Conservation (phyloP, 2,888 invertebrate species). For the Malthinus flaveolus region DNA sequence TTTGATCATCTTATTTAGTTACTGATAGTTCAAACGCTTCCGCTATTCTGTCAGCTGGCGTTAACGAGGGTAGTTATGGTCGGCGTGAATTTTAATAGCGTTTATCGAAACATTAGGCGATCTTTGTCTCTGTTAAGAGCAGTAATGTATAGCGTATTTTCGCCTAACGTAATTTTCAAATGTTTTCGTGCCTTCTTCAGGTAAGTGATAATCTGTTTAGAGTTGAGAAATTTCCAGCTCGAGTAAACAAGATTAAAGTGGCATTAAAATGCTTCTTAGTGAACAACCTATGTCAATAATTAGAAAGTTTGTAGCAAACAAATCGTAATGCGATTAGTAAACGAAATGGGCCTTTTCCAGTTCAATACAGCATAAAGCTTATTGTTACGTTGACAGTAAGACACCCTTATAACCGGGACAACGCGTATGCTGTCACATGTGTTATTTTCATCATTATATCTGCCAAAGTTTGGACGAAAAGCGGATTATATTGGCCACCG, state of each 20-base stretch:
- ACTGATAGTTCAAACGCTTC: conserved; percentile 54
- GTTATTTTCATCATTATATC: conserved; percentile 56
- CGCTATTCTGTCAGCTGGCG: conserved; percentile 56
- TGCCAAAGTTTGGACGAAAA: conserved; percentile 50
- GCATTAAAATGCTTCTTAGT: conserved; percentile 30
- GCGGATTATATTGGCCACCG: conserved; percentile 52
- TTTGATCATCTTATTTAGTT: conserved; percentile 53
- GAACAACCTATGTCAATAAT: conserved; percentile 24
- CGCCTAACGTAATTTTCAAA: background rate
- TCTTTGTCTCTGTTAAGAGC: background rate
- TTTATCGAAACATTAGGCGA: background rate
- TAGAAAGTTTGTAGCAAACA: conserved; percentile 32
- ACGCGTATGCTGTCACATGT: conserved; percentile 50
- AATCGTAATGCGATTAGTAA: conserved; percentile 51
- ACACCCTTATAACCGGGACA: conserved; percentile 53
- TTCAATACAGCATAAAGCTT: conserved; percentile 44
- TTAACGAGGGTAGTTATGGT: conserved; percentile 53
- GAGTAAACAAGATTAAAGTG: conserved; percentile 37
- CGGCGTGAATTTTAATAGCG: background rate
- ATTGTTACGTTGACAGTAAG: conserved; percentile 55
- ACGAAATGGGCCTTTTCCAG: conserved; percentile 49
- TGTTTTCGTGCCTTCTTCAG: background rate
- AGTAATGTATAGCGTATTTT: background rate
- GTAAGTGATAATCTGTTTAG: background rate
- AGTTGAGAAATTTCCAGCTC: conserved; percentile 27